These are phyloP conservation scores for Pongo abelii DNA, from an alignment of 2,113 vertebrate genomes.

Conservation along the genomic window DNA sequence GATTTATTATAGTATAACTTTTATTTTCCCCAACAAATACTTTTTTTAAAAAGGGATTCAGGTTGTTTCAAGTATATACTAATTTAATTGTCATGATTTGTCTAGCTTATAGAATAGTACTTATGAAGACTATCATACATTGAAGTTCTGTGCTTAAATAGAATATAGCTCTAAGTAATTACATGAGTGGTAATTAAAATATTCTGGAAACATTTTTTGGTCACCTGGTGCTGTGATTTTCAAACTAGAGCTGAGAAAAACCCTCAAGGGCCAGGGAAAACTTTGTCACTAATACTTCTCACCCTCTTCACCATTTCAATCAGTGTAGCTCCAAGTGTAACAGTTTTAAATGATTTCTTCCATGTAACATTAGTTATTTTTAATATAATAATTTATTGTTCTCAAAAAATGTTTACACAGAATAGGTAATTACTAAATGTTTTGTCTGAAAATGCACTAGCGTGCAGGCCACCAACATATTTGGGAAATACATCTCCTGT, in stretches of 20 bases:
- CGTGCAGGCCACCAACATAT: background rate
- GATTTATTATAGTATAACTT: background rate
- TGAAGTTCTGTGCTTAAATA: background rate
- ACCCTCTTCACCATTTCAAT: background rate
- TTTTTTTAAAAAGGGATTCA: background rate
- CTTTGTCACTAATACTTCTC: background rate
- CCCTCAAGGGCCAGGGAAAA: background rate
- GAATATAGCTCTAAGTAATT: background rate
- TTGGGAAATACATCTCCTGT: background rate
- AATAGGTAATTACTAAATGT: background rate
- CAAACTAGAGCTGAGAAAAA: background rate
- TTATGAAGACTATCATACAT: background rate
- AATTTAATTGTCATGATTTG: background rate
- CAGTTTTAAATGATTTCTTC: background rate
- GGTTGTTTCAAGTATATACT: background rate
- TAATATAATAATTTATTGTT: background rate
- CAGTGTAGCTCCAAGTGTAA: background rate
- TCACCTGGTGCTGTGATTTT: background rate
- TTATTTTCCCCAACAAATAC: background rate
- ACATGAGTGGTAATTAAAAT: background rate
- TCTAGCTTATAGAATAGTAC: background rate
- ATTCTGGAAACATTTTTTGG: background rate
- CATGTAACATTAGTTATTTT: background rate
- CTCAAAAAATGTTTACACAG: background rate
- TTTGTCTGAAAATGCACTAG: conserved; percentile 1